Evolutionary conservation across 2,888 invertebrate species (phyloP).

Genomic region (Aphodius sticticus): DNA sequence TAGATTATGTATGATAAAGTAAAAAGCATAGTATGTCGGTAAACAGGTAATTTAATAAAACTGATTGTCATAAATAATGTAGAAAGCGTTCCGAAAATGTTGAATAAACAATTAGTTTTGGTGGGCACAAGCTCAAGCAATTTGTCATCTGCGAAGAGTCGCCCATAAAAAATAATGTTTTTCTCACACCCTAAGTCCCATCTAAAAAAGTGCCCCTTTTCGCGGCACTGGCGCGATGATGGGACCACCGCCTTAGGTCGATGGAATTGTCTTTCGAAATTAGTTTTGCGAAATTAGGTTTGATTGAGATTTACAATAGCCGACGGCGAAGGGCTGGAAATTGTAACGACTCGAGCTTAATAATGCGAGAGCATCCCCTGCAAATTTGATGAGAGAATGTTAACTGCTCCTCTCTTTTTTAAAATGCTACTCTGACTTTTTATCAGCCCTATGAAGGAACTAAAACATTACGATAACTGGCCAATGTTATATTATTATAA

Average conservation of each 20-base stretch:
- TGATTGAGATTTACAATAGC: conserved; percentile 4
- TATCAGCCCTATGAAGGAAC: too few relatives aligned
- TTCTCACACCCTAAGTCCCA: neutral
- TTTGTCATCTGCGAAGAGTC: neutral
- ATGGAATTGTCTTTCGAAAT: conserved; percentile 4
- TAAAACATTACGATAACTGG: too few relatives aligned
- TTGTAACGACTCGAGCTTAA: neutral
- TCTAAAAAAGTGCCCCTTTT: neutral
- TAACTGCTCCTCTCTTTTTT: too few relatives aligned
- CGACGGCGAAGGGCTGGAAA: neutral
- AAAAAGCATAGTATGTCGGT: too few relatives aligned
- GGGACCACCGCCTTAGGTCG: neutral
- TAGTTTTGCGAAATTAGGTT: neutral
- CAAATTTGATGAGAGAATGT: neutral
- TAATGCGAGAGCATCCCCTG: neutral
- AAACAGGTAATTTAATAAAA: too few relatives aligned
- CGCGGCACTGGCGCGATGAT: neutral
- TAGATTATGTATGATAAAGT: too few relatives aligned
- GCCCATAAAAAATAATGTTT: neutral
- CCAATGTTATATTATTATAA: too few relatives aligned
- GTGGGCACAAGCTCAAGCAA: neutral
- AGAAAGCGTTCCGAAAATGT: neutral
- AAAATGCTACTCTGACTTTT: too few relatives aligned
- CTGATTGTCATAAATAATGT: too few relatives aligned
- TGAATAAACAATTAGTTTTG: neutral